These are phyloP conservation scores for Percopsis omiscomaycus DNA, from an alignment of 2,797 vertebrate species.

Conservation along the genomic window DNA sequence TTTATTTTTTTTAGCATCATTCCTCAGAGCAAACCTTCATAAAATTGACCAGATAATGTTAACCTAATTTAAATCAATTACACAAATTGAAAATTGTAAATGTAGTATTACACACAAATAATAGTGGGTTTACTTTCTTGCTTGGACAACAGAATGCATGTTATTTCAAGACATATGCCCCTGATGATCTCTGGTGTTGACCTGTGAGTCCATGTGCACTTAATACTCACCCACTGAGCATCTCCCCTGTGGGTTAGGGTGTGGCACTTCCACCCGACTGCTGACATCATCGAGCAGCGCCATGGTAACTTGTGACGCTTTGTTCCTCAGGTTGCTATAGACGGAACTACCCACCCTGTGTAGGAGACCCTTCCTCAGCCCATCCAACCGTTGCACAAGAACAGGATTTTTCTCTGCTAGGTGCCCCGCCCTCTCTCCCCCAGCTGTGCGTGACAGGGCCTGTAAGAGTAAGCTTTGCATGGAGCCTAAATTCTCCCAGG, in stretches of 20 bases:
- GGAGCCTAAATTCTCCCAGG: conserved; percentile 51
- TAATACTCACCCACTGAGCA: conserved; percentile 83
- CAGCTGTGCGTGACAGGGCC: conserved; percentile 76
- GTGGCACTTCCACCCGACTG: conserved; percentile 78
- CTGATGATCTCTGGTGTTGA: conserved; percentile 2
- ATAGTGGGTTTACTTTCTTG: no score
- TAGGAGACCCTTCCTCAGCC: conserved; percentile 78
- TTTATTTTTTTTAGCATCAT: not conserved
- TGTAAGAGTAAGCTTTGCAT: conserved; percentile 79
- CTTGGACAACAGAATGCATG: no score
- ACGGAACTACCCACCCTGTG: conserved; percentile 83
- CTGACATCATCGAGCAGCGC: conserved; percentile 85
- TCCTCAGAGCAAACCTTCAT: not conserved
- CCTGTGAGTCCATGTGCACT: not conserved
- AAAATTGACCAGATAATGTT: no score
- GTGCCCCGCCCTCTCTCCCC: conserved; percentile 60
- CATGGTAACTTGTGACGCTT: conserved; percentile 81
- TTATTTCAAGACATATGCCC: not conserved
- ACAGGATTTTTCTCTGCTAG: conserved; percentile 71
- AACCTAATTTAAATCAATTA: no score
- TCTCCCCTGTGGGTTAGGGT: conserved; percentile 70
- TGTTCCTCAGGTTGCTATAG: conserved; percentile 81
- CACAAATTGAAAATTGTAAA: no score
- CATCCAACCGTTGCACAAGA: conserved; percentile 79
- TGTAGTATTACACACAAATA: no score